A percentile compares a stretch with the other conserved stretches of the same genome.
These are phyloP conservation scores for human DNA, from an alignment of 2,113 vertebrate genomes.

Conservation along the genomic window DNA sequence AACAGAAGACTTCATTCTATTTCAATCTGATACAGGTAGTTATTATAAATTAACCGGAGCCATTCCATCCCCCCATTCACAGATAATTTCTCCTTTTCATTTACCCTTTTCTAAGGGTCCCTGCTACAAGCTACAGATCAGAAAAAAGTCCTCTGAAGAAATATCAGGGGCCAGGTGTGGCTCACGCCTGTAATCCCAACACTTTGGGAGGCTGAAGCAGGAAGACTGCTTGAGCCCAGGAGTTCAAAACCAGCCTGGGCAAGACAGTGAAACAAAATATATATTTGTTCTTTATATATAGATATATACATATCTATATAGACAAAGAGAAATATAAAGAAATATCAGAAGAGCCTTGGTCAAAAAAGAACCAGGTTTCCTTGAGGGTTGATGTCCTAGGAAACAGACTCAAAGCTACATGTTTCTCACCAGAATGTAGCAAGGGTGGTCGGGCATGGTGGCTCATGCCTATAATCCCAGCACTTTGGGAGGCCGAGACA, in stretches of 20 bases:
- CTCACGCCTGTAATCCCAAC: no score
- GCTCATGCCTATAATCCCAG: no score
- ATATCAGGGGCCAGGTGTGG: no score
- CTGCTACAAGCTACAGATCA: not conserved
- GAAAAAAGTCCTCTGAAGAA: not conserved
- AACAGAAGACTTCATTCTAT: not conserved
- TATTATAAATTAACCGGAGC: not conserved
- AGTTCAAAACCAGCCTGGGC: no score
- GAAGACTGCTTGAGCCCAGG: no score
- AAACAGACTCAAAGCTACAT: not conserved
- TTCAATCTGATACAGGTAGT: not conserved
- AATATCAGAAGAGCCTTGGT: not conserved
- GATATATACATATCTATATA: no score
- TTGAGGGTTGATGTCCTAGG: not conserved
- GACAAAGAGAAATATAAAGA: no score
- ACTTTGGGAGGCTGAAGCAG: no score
- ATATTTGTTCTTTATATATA: no score
- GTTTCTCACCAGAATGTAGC: not conserved
- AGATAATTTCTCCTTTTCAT: not conserved
- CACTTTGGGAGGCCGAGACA: no score
- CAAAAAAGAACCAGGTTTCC: not conserved
- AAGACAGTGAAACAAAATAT: no score
- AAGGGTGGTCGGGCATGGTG: no score
- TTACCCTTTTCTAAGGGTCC: not conserved
- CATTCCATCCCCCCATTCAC: rapidly evolving